Evolutionary conservation across 2,888 invertebrate species (phyloP).

Genomic region (Masnerella sp.): DNA sequence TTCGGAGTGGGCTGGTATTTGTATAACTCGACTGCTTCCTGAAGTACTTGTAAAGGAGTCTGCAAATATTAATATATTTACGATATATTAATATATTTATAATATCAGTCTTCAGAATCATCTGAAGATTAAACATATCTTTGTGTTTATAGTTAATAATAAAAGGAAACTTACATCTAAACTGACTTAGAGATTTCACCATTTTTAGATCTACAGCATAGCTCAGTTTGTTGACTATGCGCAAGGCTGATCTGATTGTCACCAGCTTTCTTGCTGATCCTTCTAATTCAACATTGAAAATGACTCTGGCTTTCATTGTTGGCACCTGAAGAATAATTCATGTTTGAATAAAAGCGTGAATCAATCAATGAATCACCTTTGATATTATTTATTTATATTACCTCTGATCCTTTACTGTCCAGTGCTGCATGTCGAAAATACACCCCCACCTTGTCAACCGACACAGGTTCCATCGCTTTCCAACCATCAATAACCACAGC

Average conservation of each 20-base stretch:
- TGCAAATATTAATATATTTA: constrained; percentile 53
- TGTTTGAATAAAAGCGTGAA: too few relatives aligned
- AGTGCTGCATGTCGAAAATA: constrained; percentile 87
- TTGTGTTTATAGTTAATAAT: too few relatives aligned
- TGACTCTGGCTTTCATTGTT: constrained; percentile 84
- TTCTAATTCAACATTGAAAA: constrained; percentile 94
- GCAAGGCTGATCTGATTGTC: constrained; percentile 93
- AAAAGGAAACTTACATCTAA: constrained; percentile 71
- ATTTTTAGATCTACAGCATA: constrained; percentile 86
- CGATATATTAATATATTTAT: too few relatives aligned
- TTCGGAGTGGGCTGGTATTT: constrained; percentile 79
- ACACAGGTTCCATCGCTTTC: constrained; percentile 91
- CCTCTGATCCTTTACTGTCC: constrained; percentile 66
- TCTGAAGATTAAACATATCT: too few relatives aligned
- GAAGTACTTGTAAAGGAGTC: constrained; percentile 67
- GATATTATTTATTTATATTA: too few relatives aligned
- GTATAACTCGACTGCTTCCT: constrained; percentile 68
- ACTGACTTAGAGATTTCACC: constrained; percentile 80
- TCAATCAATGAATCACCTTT: not conserved
- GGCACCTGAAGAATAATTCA: constrained; percentile 59
- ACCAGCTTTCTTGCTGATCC: constrained; percentile 96
- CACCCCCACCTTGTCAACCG: constrained; percentile 96
- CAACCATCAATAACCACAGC: constrained; percentile 94
- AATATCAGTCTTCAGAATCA: too few relatives aligned
- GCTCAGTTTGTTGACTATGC: constrained; percentile 86